Base-by-base conservation (phyloP, 1,140 invertebrate genomes). In the Aphidius ervi region DNA sequence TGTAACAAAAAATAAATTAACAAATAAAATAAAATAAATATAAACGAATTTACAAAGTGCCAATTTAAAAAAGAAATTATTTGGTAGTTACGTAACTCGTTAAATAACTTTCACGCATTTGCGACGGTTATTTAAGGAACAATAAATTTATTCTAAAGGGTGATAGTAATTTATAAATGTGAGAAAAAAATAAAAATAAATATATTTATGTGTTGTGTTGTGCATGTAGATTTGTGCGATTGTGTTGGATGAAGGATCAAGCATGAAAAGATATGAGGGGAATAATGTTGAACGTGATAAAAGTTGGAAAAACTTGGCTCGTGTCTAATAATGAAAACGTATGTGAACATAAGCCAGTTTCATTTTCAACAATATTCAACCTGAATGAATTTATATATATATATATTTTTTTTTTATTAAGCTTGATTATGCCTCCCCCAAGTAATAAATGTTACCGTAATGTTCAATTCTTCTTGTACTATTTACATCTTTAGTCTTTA, bases 281-380 rank as follows among this genome's bases (percentile, higher is more conserved):
- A 31, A 31, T 31, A 31, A 31, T 31, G 2, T 31, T 31, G 52
- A 20, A 49, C 54, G 53, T 64, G 59, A 62, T 64, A 64, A 64
- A 65, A 62, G 60, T 62, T 65, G 56, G 56, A 64, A 64, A 64
- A 64, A 63, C 52, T 63, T 63, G 62, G 59, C 54, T 56, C 50
- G 59, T 55, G 52, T 42, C 56, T 65, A 52, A 58, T 65, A 63
- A 65, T 65, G 64, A 63, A 65, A 65, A 65, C 53, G 61, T 65
- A 65, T 65, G 64, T 54, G 47, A 31, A 31, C 59, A 62, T 63
- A 63, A 63, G 53, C 46, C 43, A 46, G 40, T 65, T 65, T 65
- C 59, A 65, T 65, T 65, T 62, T 65, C 63, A 52, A n/a, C 41
- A 42, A 48, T 41, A 42, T 23, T 31, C 46, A 56, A 40, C 46